Conservation (phyloP, 1,140 invertebrate genomes). For the Daktulosphaira vitifoliae region DNA sequence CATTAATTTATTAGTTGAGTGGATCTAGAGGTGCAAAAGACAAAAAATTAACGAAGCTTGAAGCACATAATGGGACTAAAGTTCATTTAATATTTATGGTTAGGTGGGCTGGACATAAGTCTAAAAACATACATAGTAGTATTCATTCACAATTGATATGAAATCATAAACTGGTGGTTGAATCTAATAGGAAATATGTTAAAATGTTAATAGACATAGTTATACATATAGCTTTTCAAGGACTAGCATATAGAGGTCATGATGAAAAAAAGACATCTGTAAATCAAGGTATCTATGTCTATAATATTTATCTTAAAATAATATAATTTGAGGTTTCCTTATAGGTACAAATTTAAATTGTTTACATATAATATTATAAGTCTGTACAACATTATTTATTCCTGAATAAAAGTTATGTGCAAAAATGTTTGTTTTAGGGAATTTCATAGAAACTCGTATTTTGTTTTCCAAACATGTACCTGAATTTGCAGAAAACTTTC, state of each 20-base stretch:
- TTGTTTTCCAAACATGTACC: not conserved
- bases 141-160: not conserved
- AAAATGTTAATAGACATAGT: conserved; percentile 4
- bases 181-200: not conserved
- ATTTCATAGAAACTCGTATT: conserved; percentile 17
- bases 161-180: not conserved
- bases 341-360: not conserved
- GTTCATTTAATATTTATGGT: not conserved
- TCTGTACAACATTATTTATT: too few species aligned
- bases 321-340: not conserved
- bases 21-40: not conserved
- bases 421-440: too few species aligned
- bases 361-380: not conserved
- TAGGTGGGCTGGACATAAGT: not conserved
- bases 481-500: not conserved
- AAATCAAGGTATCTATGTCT: not conserved
- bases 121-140: not conserved
- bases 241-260: not conserved
- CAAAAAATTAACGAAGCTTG: not conserved
- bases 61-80: not conserved
- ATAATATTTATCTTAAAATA: not conserved
- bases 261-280: not conserved
- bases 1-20: not conserved
- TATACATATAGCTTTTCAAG: not conserved
- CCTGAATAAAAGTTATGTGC: too few species aligned